Evolutionary conservation across 2,797 vertebrate species (phyloP).

Genomic region (Tokudaia tokunoshimensis): DNA sequence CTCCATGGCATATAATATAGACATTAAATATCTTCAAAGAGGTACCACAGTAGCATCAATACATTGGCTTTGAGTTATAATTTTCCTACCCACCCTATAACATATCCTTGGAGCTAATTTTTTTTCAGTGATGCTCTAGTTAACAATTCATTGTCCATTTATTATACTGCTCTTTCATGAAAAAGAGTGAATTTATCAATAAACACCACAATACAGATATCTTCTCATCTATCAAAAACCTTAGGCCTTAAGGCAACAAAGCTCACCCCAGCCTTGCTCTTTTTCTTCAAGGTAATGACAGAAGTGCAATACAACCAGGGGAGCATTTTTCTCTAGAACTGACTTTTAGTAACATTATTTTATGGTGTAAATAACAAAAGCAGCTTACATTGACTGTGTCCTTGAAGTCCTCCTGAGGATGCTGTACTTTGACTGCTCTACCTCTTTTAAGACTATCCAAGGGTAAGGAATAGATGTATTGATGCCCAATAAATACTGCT

Average conservation of each 20-base stretch:
- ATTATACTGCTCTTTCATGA: slow-evolving; percentile 47
- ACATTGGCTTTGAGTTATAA: slow-evolving; percentile 35
- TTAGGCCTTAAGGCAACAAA: slow-evolving; percentile 55
- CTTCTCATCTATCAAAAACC: slow-evolving; percentile 68
- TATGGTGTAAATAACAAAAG: slow-evolving; percentile 74
- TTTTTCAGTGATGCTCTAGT: slow-evolving; percentile 51
- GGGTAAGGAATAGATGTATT: slow-evolving; percentile 34
- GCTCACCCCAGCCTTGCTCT: slow-evolving; percentile 51
- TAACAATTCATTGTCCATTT: slow-evolving; percentile 45
- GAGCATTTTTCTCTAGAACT: slow-evolving; percentile 53
- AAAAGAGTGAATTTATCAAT: slow-evolving; percentile 73
- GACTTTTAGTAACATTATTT: slow-evolving; percentile 71
- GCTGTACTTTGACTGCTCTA: slow-evolving; percentile 19
- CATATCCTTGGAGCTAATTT: slow-evolving; percentile 28
- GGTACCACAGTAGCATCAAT: slow-evolving; percentile 59
- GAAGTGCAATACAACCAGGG: slow-evolving; percentile 62
- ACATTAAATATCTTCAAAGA: slow-evolving; percentile 59
- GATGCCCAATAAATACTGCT: slow-evolving; percentile 50
- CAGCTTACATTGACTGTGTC: not conserved
- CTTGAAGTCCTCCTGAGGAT: not conserved
- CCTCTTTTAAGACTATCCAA: slow-evolving; percentile 31
- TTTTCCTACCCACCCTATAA: slow-evolving; percentile 22
- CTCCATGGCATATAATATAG: slow-evolving; percentile 29
- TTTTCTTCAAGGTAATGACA: slow-evolving; percentile 65
- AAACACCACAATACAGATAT: slow-evolving; percentile 59